phyloP scores from a whole-genome alignment of 2,888 invertebrate genomes.

The Nebria brevicollis region DNA sequence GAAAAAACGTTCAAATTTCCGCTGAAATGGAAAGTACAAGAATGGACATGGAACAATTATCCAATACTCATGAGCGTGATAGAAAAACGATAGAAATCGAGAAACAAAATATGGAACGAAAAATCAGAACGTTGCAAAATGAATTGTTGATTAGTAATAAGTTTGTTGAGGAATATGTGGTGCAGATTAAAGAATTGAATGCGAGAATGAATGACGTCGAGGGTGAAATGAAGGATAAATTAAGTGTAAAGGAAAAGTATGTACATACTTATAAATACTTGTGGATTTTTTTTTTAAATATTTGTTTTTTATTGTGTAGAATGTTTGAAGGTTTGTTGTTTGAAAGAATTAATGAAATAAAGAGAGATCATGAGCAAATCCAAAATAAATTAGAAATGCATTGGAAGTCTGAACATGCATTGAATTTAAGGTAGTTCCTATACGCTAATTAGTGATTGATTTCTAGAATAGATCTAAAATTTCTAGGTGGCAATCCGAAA shows the following conservation, averaged over 20 bases:
- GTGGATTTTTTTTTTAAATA: neutral
- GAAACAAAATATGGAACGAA: slow-evolving; percentile 62
- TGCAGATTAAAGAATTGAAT: slow-evolving; percentile 54
- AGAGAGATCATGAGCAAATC: slow-evolving; percentile 50
- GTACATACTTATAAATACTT: slow-evolving; percentile 40
- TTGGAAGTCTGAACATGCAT: slow-evolving; percentile 69
- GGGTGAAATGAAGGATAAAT: slow-evolving; percentile 51
- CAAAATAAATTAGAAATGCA: slow-evolving; percentile 69
- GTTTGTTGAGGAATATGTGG: slow-evolving; percentile 55
- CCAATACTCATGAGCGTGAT: slow-evolving; percentile 67
- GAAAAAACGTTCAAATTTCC: slow-evolving; percentile 67
- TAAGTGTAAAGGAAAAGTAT: slow-evolving; percentile 28
- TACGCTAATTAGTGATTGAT: no score
- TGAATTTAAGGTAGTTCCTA: slow-evolving; percentile 66
- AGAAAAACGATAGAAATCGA: slow-evolving; percentile 70
- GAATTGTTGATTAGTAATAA: slow-evolving; percentile 59
- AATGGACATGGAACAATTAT: slow-evolving; percentile 69
- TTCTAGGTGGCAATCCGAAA: slow-evolving; percentile 73
- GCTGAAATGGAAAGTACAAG: slow-evolving; percentile 70
- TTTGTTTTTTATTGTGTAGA: slow-evolving; percentile 45
- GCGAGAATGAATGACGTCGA: slow-evolving; percentile 56
- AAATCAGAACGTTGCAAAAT: slow-evolving; percentile 61
- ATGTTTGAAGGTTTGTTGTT: slow-evolving; percentile 46
- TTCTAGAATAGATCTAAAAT: no score
- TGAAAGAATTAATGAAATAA: slow-evolving; percentile 52